Evolutionary conservation across 2,888 invertebrate genomes (phyloP), one percentile per base, ranked within the genome.

Genomic region (Phaedon cochleariae): DNA sequence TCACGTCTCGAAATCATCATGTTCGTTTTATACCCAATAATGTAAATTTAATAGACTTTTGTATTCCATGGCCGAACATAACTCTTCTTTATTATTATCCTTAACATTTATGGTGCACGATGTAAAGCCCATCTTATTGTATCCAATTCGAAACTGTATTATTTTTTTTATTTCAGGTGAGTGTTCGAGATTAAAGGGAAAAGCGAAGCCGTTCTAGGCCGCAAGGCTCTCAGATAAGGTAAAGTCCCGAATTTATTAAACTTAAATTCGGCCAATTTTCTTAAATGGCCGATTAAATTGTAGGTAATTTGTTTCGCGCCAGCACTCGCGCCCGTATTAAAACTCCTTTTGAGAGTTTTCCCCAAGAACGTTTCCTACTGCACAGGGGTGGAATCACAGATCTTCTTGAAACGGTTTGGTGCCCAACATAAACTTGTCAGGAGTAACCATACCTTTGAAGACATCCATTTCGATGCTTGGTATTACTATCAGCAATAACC

Each of bases 191-290:
- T 73, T 72, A 73, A 60, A 64, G 57, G 57, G 64, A 41, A 15
- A 3, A 66, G 58, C 68, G 61, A 68, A 64, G 58, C 69, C 72
- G 68, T 73, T 73, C 64, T 70, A 65, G 75, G 74, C 74, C 74
- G 74, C 74, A 71, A 71, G 75, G 71, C 79, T 74, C 77, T 77
- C 76, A 81, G 82, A 82, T 81, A 83, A 83, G 83, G 82, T 82
- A 82, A 82, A 82, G 80, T 80, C 81, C 77, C 75, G 80, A 82
- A 83, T 83, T 81, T 83, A 83, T 82, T 80, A 80, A 79, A 78
- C 79, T 78, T 79, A 79, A 82, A 82, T 82, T 83, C 80, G 79
- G 77, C 81, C 82, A 82, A 83, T 82, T 83, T 83, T 80, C 83
- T 79, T 76, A 80, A 83, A 83, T 80, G 82, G 82, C 77, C 81